A percentile compares a stretch with the other conserved stretches of the same genome.
Conservation (phyloP, 2,113 vertebrate genomes). For the Nothoprocta perdicaria region DNA sequence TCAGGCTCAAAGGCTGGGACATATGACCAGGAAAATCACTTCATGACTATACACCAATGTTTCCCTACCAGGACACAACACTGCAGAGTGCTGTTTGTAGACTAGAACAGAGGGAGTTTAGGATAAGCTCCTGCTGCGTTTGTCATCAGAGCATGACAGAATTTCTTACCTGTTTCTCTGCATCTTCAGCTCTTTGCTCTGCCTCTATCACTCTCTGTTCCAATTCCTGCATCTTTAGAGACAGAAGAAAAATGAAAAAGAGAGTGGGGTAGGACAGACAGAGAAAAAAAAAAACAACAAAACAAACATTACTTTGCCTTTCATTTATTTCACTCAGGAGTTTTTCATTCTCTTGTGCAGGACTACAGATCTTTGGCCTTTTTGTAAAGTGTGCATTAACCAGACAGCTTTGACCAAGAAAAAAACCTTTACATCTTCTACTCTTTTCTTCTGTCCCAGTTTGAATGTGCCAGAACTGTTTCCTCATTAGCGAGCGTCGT, state of each 20-base stretch:
- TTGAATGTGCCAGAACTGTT: slow-evolving; percentile 45
- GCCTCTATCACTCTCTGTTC: slow-evolving; percentile 91
- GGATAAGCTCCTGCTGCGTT: background rate
- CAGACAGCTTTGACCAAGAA: background rate
- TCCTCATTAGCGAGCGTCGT: slow-evolving; percentile 55
- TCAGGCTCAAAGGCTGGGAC: background rate
- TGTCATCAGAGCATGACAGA: background rate
- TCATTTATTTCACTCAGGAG: background rate
- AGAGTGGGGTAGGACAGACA: too few relatives aligned
- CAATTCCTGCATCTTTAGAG: slow-evolving; percentile 91
- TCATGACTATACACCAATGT: background rate
- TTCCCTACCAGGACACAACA: background rate
- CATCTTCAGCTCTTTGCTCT: slow-evolving; percentile 89
- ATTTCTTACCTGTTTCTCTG: slow-evolving; percentile 90
- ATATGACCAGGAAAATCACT: background rate
- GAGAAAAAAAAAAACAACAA: background rate
- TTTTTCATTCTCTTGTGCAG: background rate
- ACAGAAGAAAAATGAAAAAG: background rate
- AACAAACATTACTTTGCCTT: background rate
- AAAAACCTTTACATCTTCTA: slow-evolving; percentile 19
- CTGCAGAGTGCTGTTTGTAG: background rate
- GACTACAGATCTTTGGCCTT: background rate
- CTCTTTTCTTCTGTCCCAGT: background rate
- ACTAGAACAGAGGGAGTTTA: background rate
- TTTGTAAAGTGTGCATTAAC: background rate